Percentiles rank a stretch among this genome's conserved stretches.
Conservation (phyloP, 2,797 vertebrate genomes). For the Lateolabrax maculatus region DNA sequence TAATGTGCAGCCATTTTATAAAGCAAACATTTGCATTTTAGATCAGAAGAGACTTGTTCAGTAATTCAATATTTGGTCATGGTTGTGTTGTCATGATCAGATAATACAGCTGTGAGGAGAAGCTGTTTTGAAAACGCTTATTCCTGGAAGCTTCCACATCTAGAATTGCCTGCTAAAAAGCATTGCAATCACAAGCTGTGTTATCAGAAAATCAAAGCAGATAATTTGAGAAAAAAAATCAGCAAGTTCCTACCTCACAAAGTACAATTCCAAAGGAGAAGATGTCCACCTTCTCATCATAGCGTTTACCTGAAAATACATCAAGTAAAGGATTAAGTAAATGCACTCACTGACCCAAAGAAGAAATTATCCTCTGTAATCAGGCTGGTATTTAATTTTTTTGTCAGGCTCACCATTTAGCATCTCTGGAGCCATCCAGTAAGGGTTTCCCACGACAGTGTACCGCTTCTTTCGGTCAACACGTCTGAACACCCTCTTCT, state of each 20-base stretch:
- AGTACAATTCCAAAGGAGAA: slow-evolving; percentile 97
- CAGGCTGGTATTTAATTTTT: background rate
- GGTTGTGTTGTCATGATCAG: background rate
- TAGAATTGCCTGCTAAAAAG: background rate
- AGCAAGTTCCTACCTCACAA: slow-evolving; percentile 89
- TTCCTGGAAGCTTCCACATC: background rate
- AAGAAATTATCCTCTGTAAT: background rate
- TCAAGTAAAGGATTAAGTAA: background rate
- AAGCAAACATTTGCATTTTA: background rate
- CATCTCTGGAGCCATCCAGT: slow-evolving; percentile 99
- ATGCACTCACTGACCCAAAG: background rate
- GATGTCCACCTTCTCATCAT: slow-evolving; percentile 96
- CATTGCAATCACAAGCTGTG: background rate
- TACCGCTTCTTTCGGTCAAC: slow-evolving; percentile 94
- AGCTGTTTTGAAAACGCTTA: background rate
- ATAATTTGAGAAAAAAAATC: background rate
- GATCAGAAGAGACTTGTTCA: background rate
- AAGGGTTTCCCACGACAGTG: slow-evolving; percentile 95
- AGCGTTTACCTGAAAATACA: slow-evolving; percentile 91
- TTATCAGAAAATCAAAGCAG: background rate
- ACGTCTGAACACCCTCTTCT: slow-evolving; percentile 91
- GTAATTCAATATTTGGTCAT: background rate
- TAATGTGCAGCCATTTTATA: background rate
- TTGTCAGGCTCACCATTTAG: slow-evolving; percentile 88
- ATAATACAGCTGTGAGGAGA: background rate